These are phyloP conservation scores for Hymenopus coronatus DNA, from an alignment of 2,888 invertebrate species.

Conservation along the genomic window DNA sequence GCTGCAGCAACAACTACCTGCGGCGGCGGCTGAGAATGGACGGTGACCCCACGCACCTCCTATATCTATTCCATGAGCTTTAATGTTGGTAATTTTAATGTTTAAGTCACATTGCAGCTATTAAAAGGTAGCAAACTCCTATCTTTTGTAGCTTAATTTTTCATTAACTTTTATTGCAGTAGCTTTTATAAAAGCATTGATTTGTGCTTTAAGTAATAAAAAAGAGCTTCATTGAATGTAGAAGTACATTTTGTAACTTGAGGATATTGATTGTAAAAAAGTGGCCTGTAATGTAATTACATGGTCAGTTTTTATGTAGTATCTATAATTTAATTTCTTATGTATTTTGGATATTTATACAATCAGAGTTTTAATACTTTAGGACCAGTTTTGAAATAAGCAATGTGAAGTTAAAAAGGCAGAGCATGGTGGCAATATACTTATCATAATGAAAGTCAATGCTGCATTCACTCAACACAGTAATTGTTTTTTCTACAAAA, in stretches of 20 bases:
- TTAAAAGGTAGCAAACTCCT: not conserved
- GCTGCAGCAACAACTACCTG: constrained; percentile 38
- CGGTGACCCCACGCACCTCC: not conserved
- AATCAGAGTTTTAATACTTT: not conserved
- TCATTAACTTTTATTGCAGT: not conserved
- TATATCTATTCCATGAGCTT: not conserved
- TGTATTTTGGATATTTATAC: not conserved
- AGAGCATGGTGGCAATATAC: no score
- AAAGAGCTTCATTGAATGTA: not conserved
- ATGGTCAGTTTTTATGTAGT: not conserved
- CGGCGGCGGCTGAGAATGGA: not conserved
- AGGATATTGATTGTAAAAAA: not conserved
- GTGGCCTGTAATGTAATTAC: not conserved
- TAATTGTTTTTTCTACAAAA: no score
- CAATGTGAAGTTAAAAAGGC: not conserved
- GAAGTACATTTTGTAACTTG: not conserved
- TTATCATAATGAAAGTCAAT: no score
- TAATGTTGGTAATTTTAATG: not conserved
- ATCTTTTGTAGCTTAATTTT: not conserved
- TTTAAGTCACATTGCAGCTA: not conserved
- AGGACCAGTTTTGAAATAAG: not conserved
- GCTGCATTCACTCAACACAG: no score
- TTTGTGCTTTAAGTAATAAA: not conserved
- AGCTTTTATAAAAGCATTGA: not conserved
- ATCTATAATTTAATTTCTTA: not conserved